Evolutionary conservation across 2,113 vertebrate species (phyloP), one percentile per base, ranked within the genome.

Genomic region (Datnioides undecimradiatus): DNA sequence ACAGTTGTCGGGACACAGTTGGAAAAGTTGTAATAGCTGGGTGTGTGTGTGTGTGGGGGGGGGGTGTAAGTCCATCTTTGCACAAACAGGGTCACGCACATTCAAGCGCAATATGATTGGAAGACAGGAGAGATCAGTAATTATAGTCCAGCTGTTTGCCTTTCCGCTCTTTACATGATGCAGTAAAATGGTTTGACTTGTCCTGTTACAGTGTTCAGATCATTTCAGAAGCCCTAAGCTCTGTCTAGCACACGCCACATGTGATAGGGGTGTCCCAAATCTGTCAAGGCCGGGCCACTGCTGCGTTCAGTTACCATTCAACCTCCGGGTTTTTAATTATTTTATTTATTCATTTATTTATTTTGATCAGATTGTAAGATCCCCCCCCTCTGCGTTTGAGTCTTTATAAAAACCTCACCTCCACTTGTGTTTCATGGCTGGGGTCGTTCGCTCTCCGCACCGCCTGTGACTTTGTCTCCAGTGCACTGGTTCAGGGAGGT

Each of bases 1-100:
- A n/a, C n/a, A n/a, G n/a, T n/a, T n/a, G n/a, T n/a, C n/a, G n/a
- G n/a, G n/a, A n/a, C n/a, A n/a, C n/a, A n/a, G n/a, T n/a, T n/a
- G n/a, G n/a, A n/a, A n/a, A n/a, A n/a, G n/a, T n/a, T n/a, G n/a
- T n/a, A n/a, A n/a, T n/a, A n/a, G n/a, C n/a, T 43, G 69, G 13
- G 23, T 8, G n/a, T 36, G 46, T 33, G 38, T 46, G 21, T 13
- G 29, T 7, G 29, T 2, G 16, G 1, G 8, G n/a, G 71, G 46
- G 54, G 72, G 46, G 33, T n/a, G 23, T 49, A 33, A 38, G 58
- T 84, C n/a, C n/a, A 8, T 27, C 55, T 57, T 23, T 51, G 13
- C 1, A 45, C 63, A 14, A 41, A 49, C 31, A 41, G 51, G 74
- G 40, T 83, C 46, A 67, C 27, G 36, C 51, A 34, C 59, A 29